Conservation (phyloP, 2,113 vertebrate species). For the Brienomyrus brachyistius region DNA sequence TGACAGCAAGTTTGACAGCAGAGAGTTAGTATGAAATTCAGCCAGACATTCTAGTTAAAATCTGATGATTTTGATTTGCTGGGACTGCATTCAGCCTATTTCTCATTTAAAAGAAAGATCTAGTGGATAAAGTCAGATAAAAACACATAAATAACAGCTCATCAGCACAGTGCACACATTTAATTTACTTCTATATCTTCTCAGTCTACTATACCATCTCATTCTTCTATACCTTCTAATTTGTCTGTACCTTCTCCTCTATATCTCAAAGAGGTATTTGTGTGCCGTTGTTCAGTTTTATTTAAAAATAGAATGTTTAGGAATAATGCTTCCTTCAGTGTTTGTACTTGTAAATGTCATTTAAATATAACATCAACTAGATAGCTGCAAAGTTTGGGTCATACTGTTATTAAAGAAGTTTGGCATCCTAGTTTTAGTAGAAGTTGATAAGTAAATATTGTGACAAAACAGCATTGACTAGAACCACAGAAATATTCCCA, state of each 20-base stretch:
- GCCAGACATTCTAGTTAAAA: too few relatives aligned
- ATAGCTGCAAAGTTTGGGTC: background rate
- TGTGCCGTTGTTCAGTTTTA: background rate
- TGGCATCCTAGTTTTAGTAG: background rate
- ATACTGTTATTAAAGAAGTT: background rate
- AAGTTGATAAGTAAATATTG: background rate
- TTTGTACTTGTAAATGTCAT: background rate
- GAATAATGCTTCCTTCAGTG: background rate
- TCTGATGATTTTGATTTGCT: too few relatives aligned
- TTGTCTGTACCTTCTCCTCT: too few relatives aligned
- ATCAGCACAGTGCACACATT: background rate
- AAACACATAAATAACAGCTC: too few relatives aligned
- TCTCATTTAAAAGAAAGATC: background rate
- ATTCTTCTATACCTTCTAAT: too few relatives aligned
- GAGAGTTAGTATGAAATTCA: too few relatives aligned
- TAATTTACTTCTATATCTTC: background rate
- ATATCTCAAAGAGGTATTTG: background rate
- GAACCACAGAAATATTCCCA: background rate
- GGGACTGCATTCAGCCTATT: background rate
- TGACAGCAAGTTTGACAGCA: background rate
- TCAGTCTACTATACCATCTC: too few relatives aligned
- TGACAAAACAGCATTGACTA: background rate
- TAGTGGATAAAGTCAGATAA: too few relatives aligned
- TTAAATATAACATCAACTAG: background rate
- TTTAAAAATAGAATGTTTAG: background rate